These are phyloP conservation scores for Alviniconcha strummeri DNA, from an alignment of 2,888 invertebrate genomes.

Conservation along the genomic window DNA sequence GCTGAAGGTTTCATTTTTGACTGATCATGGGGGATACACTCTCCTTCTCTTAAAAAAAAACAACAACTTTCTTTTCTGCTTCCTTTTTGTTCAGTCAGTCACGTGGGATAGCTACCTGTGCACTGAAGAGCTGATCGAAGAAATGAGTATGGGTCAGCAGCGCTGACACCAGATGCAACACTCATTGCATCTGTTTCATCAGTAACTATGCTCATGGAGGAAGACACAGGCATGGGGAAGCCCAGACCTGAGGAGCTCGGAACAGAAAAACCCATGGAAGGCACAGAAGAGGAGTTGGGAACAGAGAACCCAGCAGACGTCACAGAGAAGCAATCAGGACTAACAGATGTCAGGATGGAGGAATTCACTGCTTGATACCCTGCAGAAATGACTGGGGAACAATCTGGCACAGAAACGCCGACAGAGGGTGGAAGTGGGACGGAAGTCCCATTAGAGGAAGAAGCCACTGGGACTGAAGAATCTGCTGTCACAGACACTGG, in stretches of 20 bases:
- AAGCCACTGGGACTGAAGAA: not conserved
- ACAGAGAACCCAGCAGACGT: constrained; percentile 9
- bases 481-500: not conserved
- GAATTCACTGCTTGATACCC: not conserved
- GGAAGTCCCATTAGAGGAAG: not conserved
- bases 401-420: not conserved
- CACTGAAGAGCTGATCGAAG: constrained; percentile 22
- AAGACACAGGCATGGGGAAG: not conserved
- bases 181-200: not conserved
- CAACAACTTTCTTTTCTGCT: not conserved
- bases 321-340: not conserved
- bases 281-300: constrained; percentile 4
- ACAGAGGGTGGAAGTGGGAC: not conserved
- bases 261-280: constrained; percentile 12
- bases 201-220: not conserved
- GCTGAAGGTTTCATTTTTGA: not conserved
- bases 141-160: constrained; percentile 16
- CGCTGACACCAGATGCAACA: not conserved
- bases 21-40: not conserved
- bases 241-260: not conserved
- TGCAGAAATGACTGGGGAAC: not conserved
- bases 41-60: not conserved
- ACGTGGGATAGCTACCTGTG: not conserved
- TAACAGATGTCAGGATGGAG: not conserved
- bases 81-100: not conserved